Base-by-base conservation (phyloP, 2,797 vertebrate species). In the Hydrocynus forskahlii region DNA sequence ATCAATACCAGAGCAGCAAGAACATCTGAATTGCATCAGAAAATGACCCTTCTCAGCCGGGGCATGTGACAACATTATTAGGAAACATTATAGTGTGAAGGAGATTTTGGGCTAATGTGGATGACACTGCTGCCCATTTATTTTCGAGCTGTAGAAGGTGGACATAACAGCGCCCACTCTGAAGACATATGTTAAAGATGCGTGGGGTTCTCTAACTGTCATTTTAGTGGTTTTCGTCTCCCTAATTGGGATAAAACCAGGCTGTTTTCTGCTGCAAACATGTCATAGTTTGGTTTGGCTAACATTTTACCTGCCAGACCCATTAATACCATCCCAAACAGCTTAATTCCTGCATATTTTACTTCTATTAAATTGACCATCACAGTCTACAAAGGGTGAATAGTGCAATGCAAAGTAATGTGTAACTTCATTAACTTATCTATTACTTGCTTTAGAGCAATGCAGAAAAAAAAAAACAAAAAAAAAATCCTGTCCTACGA, bases 231-330 rank as follows among this genome's bases (percentile, higher is more conserved):
- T 82, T 74, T 48, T 81, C 83, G 75, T 84, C 82, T 83, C 77
- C 75, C 81, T 87, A 87, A 87, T 87, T 87, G 82, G 86, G 86
- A 87, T 62, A 87, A 85, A 84, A 85, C 81, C 77, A 25, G 70
- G 57, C 78, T 80, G 82, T 64, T 87, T 85, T 83, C 62, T 76
- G 45, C 73, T 77, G 81, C 81, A 81, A 87, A 81, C 76, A 81
- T 87, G 84, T 87, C 86, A 85, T 35, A 45, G 72, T 73, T 81
- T 84, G 78, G 67, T 69, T 81, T 81, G 79, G 81, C 81, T 83
- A 78, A 80, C 74, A 74, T 82, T 73, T 78, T 83, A 35, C 75
- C 78, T 84, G 82, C 83, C 86, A 80, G 63, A 76, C 38, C 43
- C 73, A 79, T 84, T 84, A 87, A 85, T 84, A 76, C 76, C 45